Evolutionary conservation across 2,113 vertebrate species (phyloP).

Genomic region (Tyto alba): DNA sequence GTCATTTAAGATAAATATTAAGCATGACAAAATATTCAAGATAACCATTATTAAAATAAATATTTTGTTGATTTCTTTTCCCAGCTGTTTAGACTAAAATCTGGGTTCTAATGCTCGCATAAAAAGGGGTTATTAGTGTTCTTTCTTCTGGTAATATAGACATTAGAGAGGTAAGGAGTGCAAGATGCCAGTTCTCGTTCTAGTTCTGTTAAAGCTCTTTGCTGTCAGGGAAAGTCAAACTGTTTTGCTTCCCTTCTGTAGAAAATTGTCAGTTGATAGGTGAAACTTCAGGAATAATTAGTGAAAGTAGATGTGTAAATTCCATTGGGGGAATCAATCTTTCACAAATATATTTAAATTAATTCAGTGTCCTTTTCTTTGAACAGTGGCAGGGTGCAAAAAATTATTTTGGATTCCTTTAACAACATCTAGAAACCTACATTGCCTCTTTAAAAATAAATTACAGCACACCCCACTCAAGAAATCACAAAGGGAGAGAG

Average conservation of each 20-base stretch:
- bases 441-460: conserved; percentile 74
- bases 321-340: conserved; percentile 61
- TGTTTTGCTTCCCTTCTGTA: conserved; percentile 58
- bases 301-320: conserved; percentile 40
- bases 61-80: not conserved
- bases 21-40: not conserved
- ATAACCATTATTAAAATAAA: not conserved
- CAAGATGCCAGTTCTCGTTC: conserved; percentile 44
- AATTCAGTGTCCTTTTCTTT: conserved; percentile 71
- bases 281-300: conserved; percentile 76
- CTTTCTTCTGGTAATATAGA: conserved; percentile 21
- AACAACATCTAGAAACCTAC: conserved; percentile 43
- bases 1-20: not conserved
- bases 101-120: not conserved
- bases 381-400: conserved; percentile 51
- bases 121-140: conserved; percentile 3
- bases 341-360: conserved; percentile 73
- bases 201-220: conserved; percentile 49
- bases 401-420: conserved; percentile 60
- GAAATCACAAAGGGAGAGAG: conserved; percentile 62
- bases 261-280: conserved; percentile 67
- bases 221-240: conserved; percentile 56
- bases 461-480: conserved; percentile 47
- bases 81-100: not conserved
- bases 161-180: not conserved